A percentile compares a stretch with the other conserved stretches of the same genome.
Evolutionary conservation across 2,888 invertebrate species (phyloP).

Genomic region (Augochlorella aurata): DNA sequence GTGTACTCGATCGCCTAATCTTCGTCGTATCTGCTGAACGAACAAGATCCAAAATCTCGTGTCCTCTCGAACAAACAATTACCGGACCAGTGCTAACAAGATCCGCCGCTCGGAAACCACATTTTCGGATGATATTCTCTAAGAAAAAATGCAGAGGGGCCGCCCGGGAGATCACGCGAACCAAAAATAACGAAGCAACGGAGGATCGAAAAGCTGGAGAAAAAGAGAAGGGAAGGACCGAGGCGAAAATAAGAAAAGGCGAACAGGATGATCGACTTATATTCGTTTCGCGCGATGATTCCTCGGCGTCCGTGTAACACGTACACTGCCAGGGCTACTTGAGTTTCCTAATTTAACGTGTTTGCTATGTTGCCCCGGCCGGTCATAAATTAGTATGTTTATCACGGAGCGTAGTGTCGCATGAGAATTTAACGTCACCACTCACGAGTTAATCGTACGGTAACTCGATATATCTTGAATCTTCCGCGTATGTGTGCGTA

Average conservation of each 20-base stretch:
- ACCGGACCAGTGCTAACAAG: too few relatives aligned
- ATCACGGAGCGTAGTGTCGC: constrained; percentile 42
- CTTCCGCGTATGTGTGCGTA: constrained; percentile 10
- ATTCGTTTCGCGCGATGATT: constrained; percentile 8
- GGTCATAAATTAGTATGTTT: constrained; percentile 49
- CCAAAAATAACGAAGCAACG: neutral
- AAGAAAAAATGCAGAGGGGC: neutral
- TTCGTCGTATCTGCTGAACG: too few relatives aligned
- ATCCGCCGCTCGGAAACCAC: too few relatives aligned
- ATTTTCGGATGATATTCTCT: too few relatives aligned
- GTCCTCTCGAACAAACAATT: too few relatives aligned
- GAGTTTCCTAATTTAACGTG: constrained; percentile 50
- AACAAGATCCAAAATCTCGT: too few relatives aligned
- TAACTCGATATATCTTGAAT: constrained; percentile 61
- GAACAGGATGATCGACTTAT: constrained; percentile 15
- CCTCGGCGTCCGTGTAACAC: neutral
- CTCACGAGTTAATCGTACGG: constrained; percentile 57
- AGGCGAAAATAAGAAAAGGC: neutral
- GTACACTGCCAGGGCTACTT: constrained; percentile 40
- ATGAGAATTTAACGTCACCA: constrained; percentile 51
- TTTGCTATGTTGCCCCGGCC: constrained; percentile 29
- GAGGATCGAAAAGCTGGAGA: neutral
- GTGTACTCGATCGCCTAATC: too few relatives aligned
- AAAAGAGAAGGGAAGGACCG: neutral
- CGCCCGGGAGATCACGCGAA: neutral